phyloP scores from a whole-genome alignment of 1,140 invertebrate species.

The Sminthurinus signatus region DNA sequence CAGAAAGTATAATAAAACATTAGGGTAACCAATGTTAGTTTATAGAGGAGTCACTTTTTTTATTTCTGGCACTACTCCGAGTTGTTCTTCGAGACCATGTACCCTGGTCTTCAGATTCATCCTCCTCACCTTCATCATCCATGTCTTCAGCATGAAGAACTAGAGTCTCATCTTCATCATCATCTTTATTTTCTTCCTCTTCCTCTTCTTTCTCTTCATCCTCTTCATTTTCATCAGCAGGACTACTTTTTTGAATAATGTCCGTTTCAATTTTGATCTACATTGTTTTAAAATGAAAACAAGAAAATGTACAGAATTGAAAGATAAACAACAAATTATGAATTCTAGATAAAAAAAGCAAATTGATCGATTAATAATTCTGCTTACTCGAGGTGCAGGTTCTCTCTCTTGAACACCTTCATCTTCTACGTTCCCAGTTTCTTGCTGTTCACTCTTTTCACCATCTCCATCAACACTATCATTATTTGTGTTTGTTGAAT shows the following conservation, averaged over 20 bases:
- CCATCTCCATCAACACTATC: background rate
- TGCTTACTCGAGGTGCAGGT: too few species aligned
- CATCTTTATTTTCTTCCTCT: conserved; percentile 1
- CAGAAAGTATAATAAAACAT: too few species aligned
- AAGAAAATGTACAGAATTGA: too few species aligned
- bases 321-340: too few species aligned
- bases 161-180: conserved; percentile 40
- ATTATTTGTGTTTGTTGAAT: background rate
- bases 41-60: background rate
- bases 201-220: background rate
- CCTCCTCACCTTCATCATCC: conserved; percentile 23
- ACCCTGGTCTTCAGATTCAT: conserved; percentile 21
- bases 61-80: conserved; percentile 19
- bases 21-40: too few species aligned
- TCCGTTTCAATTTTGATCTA: background rate
- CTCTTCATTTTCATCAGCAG: background rate
- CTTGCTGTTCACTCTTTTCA: background rate
- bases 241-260: background rate
- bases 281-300: too few species aligned
- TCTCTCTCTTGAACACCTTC: too few species aligned
- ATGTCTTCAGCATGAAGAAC: conserved; percentile 36
- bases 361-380: too few species aligned
- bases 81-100: conserved; percentile 30
- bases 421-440: too few species aligned
- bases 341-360: too few species aligned